Base-by-base conservation (phyloP, 2,888 invertebrate genomes). In the Pherbina coryleti region DNA sequence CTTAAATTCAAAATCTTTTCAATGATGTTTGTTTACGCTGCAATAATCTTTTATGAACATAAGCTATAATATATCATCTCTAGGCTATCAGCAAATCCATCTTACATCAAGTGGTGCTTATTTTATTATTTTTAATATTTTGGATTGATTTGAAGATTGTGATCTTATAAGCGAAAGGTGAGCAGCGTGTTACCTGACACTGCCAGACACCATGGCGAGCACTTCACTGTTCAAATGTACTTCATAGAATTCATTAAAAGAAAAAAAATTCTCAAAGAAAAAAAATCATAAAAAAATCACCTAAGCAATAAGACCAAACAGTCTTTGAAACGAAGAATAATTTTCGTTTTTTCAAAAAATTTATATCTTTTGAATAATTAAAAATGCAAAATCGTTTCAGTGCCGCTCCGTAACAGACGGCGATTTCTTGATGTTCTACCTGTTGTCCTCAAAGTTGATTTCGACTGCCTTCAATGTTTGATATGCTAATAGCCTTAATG, bases 151-250 rank as follows among this genome's bases (percentile, higher is more conserved):
- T 74, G 78, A 74, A 75, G 75, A 57, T 72, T 72, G 51, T 82
- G 84, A 84, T 85, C 86, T 84, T 86, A 84, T 84, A 86, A 85
- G 86, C 83, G 84, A 51, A 49, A 49, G 51, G 28, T 22, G 37
- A n/a, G 44, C 31, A 19, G 14, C 82, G 82, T 82, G 81, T 80
- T 81, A 81, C 82, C 85, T 84, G 85, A 86, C 84, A 85, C 85
- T 72, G 85, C 81, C 86, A 86, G 85, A 84, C 85, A 84, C 86
- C 85, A 80, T 69, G 55, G 25, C 69, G 19, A 34, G 37, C 34
- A 67, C 19, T 44, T 22, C 17, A 34, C 22, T 22, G 5, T 34
- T 22, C 37, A 55, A 19, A 57, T 72, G 31, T 28, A 11, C 57
- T 34, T 22, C 25, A 31, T 14, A 51, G 11, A 37, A 17, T 55